Percentiles rank a stretch among this genome's conserved stretches.
These are phyloP conservation scores for Sibirionetta formosa DNA, from an alignment of 2,797 vertebrate genomes.

Conservation along the genomic window DNA sequence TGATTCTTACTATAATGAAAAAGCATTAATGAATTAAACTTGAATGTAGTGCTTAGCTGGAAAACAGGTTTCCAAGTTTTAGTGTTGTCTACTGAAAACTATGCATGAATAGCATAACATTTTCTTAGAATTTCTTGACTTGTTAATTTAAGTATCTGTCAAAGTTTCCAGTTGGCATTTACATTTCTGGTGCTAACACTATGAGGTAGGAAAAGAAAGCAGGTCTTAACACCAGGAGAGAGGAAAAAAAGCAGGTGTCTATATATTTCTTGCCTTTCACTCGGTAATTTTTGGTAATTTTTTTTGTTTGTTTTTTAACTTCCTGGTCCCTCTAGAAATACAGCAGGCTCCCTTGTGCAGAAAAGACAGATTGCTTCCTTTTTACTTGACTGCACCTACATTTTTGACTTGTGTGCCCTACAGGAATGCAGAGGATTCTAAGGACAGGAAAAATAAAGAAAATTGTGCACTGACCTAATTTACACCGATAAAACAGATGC, in stretches of 20 bases:
- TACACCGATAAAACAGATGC: not conserved
- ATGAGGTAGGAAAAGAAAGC: not conserved
- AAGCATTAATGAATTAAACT: not conserved
- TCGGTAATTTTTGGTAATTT: not conserved
- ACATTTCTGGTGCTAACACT: not conserved
- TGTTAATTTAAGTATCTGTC: not conserved
- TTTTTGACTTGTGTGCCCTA: slow-evolving; percentile 48
- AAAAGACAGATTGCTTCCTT: slow-evolving; percentile 41
- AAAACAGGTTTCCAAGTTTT: not conserved
- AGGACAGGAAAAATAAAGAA: slow-evolving; percentile 31
- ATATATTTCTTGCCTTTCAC: not conserved
- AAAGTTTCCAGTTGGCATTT: not conserved
- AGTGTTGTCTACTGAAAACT: not conserved
- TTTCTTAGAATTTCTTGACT: slow-evolving; percentile 3
- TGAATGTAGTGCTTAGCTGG: not conserved
- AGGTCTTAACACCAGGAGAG: not conserved
- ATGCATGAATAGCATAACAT: not conserved
- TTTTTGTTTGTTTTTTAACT: not conserved
- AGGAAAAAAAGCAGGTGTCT: not conserved
- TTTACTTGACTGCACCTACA: slow-evolving; percentile 54
- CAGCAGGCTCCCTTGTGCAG: not conserved
- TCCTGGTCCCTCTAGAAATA: not conserved
- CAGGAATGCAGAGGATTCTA: slow-evolving; percentile 7
- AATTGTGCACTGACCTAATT: slow-evolving; percentile 34
- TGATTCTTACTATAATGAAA: not conserved